Evolutionary conservation across 2,797 vertebrate genomes (phyloP).

Genomic region (Myoxocephalus aenaeus): DNA sequence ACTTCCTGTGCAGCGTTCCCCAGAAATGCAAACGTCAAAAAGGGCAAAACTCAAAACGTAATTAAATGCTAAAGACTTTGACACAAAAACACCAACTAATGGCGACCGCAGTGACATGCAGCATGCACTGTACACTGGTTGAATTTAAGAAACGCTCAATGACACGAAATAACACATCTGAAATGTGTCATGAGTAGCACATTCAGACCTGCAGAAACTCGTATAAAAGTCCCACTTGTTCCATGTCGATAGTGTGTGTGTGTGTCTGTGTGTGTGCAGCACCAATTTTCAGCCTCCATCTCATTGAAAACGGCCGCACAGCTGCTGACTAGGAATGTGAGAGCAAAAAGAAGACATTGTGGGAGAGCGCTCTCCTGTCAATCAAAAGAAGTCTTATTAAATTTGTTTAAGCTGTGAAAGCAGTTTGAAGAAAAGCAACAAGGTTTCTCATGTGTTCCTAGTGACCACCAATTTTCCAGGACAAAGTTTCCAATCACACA

Average conservation of each 20-base stretch:
- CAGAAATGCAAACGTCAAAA: conserved; percentile 20
- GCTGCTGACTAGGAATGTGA: conserved; percentile 82
- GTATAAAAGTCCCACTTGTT: conserved; percentile 78
- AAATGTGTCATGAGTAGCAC: conserved; percentile 73
- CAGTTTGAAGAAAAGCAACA: conserved; percentile 76
- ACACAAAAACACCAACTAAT: conserved; percentile 23
- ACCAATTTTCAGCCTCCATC: conserved; percentile 67
- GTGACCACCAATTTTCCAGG: conserved; percentile 53
- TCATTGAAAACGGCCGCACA: conserved; percentile 75
- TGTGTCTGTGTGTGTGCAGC: conserved; percentile 47
- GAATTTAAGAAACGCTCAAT: conserved; percentile 49
- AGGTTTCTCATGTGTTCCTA: conserved; percentile 70
- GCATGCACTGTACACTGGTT: conserved; percentile 18
- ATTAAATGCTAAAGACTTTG: conserved; percentile 32
- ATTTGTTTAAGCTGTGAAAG: conserved; percentile 85
- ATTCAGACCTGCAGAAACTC: conserved; percentile 62
- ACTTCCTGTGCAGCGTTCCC: conserved; percentile 14
- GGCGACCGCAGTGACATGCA: conserved; percentile 17
- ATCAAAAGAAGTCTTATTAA: conserved; percentile 79
- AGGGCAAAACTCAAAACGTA: background rate
- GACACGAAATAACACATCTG: conserved; percentile 57
- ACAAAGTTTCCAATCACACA: conserved; percentile 68
- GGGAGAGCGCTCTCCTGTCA: conserved; percentile 80
- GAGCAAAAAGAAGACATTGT: conserved; percentile 85
- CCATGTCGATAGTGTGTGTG: conserved; percentile 49